Evolutionary conservation across 2,888 invertebrate species (phyloP), one percentile per base, ranked within the genome.

Genomic region (Arrhopalites spinosus): DNA sequence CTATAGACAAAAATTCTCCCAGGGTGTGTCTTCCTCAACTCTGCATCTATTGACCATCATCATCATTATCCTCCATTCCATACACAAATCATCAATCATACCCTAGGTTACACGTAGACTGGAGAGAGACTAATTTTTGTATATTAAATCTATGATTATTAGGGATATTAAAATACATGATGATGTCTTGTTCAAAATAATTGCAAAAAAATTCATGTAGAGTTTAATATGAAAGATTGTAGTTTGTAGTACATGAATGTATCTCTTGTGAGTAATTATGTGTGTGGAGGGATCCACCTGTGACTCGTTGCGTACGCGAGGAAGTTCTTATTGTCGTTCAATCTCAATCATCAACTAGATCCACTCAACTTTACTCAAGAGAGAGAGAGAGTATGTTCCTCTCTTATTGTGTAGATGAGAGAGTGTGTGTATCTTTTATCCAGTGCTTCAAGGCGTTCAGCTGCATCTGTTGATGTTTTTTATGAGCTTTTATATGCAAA

Each of bases 401-500:
- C 2, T 13, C 50, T 15, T 50, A 17, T 59, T 7, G 11, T 36
- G 36, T 36, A 36, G 36, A 36, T 36, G 66, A 23, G 66, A 36
- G 45, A 27, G 66, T 43, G 66, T 63, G 63, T 63, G 63, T 50
- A 50, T 15, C 15, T 50, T n/a, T 50, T 50, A 50, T 59, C 20
- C 59, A 66, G 43, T 66, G 56, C 69, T 50, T 61, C 69, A 70
- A 75, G 75, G 75, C 70, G 47, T 70, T 75, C 75, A 53, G 64
- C 64, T 66, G 66, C 45, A 75, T 75, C 77, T 75, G 75, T 76
- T 78, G 78, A 78, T 78, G 75, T 78, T 78, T 78, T 78, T 78
- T 78, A 78, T 78, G 76, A 76, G 76, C 69, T 74, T 69, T 70
- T 71, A 72, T 77, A 78, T 77, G 76, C 76, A 77, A 78, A 78